Conservation (phyloP, 1,140 invertebrate species). For the Drosophila cardini region DNA sequence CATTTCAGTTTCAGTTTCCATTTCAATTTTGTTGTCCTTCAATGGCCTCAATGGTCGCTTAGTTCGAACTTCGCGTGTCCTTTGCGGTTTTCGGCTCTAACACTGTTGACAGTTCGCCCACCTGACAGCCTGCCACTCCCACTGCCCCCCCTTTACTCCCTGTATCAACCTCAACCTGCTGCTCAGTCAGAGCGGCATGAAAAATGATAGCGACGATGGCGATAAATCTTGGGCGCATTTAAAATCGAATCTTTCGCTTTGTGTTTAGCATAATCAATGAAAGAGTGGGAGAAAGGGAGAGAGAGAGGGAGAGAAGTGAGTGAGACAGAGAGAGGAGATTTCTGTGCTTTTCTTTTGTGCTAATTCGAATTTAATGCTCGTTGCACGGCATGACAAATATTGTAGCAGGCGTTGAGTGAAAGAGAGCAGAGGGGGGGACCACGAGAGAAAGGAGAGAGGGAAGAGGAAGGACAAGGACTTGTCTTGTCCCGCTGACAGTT, state of each 20-base stretch:
- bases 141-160: background rate
- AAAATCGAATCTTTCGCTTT: slow-evolving; percentile 49
- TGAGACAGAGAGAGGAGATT: background rate
- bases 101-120: slow-evolving; percentile 39
- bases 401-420: slow-evolving; percentile 12
- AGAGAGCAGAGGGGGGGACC: background rate
- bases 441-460: background rate
- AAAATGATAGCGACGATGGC: slow-evolving; percentile 51
- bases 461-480: slow-evolving; percentile 7
- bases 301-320: background rate
- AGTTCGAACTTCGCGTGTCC: slow-evolving; percentile 42
- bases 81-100: slow-evolving; percentile 42
- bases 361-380: slow-evolving; percentile 56
- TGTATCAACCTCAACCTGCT: background rate
- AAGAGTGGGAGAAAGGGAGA: background rate
- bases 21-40: slow-evolving; percentile 38
- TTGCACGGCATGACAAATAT: slow-evolving; percentile 47
- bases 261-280: slow-evolving; percentile 42
- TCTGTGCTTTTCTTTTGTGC: slow-evolving; percentile 29
- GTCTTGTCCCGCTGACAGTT: slow-evolving; percentile 51
- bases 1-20: slow-evolving; percentile 37
- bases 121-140: background rate
- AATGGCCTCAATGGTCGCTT: slow-evolving; percentile 32
- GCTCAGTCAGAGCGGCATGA: slow-evolving; percentile 24
- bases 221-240: slow-evolving; percentile 50